Base-by-base conservation (phyloP, 2,888 invertebrate species). In the Melangyna quadrimaculata region DNA sequence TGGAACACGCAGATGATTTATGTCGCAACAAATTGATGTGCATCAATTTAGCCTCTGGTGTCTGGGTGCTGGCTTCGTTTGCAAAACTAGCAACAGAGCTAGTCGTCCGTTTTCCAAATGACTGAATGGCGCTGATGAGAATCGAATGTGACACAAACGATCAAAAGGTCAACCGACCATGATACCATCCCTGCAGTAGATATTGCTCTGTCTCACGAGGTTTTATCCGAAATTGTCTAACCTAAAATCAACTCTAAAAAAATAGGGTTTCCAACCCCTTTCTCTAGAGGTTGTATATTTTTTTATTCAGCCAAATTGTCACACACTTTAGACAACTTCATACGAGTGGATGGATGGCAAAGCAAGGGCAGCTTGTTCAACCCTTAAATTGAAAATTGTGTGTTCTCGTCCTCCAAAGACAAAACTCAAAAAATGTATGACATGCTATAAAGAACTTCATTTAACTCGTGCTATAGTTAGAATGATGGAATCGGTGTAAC, bases 121-220 rank as follows among this genome's bases (percentile, higher is more conserved):
- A 86, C 73, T 86, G 77, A 63, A 32, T 70, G 73, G 80, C 72
- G 81, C 75, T 86, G 80, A 86, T 81, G 77, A 73, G 86, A 63
- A 81, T 73, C 86, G 73, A 86, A 81, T 81, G 86, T 81, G 81
- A 86, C 81, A 65, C 86, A 77, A 78, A 29, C 72, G 78, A 86
- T 78, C 86, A 86, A 86, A 81, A 86, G 77, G 86, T 81, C 81
- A 81, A 78, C 70, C 81, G 80, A 70, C 61, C 86, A 63, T 43
- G 63, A 51, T 37, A 48, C 55, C 43, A 51, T 27, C 17, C 3
- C 27, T 45, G 45, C 45, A 7, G 45, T 61, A n/a, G 29, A 9
- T 27, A 17, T 10, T 32, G 1, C 19, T 6, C 63, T 37, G 19
- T 19, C 19, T 19, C 32, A 43, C n/a, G 12, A 29, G 24, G 17